A percentile compares a stretch with the other conserved stretches of the same genome.
Conservation (phyloP, 2,113 vertebrate genomes). For the Mohoua ochrocephala region DNA sequence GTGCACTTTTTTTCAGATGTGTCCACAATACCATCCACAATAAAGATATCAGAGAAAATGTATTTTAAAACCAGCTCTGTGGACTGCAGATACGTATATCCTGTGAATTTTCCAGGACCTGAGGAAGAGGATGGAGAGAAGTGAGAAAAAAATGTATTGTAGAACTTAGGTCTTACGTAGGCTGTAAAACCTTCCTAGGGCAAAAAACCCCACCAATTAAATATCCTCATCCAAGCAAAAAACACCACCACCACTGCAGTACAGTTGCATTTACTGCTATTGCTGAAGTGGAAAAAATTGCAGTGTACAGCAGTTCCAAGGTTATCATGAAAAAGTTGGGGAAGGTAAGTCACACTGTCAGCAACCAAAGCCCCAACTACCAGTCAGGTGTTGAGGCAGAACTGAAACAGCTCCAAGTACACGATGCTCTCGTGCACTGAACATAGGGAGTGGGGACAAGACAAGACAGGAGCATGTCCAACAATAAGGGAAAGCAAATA, state of each 20-base stretch:
- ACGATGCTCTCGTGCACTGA: rapidly evolving
- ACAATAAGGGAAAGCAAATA: neutral
- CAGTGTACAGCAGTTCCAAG: neutral
- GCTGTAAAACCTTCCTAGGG: neutral
- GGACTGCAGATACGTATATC: neutral
- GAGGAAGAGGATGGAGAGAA: neutral
- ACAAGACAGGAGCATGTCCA: neutral
- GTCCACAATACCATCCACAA: neutral
- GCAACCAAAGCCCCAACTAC: neutral
- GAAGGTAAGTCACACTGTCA: neutral
- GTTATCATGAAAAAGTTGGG: neutral
- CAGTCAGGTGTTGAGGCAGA: neutral
- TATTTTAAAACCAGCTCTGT: neutral
- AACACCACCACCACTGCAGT: neutral
- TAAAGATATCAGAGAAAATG: neutral
- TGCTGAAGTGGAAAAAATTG: neutral
- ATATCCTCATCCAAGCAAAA: neutral
- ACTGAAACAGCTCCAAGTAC: neutral
- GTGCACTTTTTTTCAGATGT: neutral
- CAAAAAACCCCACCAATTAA: neutral
- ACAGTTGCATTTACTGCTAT: neutral
- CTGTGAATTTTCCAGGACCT: neutral
- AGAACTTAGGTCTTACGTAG: neutral
- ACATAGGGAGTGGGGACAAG: neutral
- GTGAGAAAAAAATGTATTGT: neutral